Base-by-base conservation (phyloP, 2,888 invertebrate species). In the Mechanitis mazaeus region DNA sequence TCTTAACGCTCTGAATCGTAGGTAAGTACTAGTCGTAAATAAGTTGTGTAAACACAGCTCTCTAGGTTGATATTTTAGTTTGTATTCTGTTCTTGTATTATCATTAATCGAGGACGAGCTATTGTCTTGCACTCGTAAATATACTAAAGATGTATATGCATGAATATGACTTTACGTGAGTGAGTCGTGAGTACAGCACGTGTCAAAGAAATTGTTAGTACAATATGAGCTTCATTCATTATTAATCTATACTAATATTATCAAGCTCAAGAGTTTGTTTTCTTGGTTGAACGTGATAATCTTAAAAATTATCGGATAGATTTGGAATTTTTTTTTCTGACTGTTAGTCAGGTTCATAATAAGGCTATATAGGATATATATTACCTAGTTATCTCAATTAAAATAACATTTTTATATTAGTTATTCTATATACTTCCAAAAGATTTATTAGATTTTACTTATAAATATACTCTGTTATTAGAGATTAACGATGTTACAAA, bases 61-160 rank as follows among this genome's bases (percentile, higher is more conserved):
- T 28, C 7, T 46, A 53, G 45, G 55, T 47, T 62, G 64, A 72
- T 72, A 58, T 62, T 57, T 35, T 65, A 55, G 75, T 85, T 79
- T 79, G 77, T 81, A 85, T 85, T 75, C 84, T 60, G 63, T 61
- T 61, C 65, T 77, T 74, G 66, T 79, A 77, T 71, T 65, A 70
- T 77, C 79, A 76, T 83, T 80, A 80, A 45, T 56, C 67, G 76
- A 83, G 85, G 85, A 65, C 84, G 75, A 80, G 80, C 76, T 76
- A 74, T 64, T 38, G 61, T 67, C 66, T 60, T 71, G 68, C 65
- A 68, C 69, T 70, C 67, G 67, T 56, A 54, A 64, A 68, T 64
- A 64, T 62, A 66, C 60, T 64, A 60, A 56, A 60, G 50, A 62
- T 38, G 55, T 58, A 56, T 61, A 58, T 62, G 47, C 9, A 42